Conservation (phyloP, 2,113 vertebrate genomes). For the Cyanoliseus patagonus region DNA sequence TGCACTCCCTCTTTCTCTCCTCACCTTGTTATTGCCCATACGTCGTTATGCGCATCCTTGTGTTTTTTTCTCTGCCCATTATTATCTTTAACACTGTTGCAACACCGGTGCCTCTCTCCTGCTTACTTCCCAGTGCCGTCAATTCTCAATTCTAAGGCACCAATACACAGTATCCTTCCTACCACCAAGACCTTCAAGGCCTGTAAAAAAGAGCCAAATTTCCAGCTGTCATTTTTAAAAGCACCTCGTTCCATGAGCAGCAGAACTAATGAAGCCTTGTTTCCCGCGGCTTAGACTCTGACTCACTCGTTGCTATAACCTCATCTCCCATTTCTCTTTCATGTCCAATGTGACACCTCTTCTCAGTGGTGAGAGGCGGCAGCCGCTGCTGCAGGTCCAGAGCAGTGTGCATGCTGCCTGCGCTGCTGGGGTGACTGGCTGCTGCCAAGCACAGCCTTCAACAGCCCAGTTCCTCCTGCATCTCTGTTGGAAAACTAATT, state of each 20-base stretch:
- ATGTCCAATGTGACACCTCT: not conserved
- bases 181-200: not conserved
- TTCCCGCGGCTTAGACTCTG: not conserved
- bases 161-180: not conserved
- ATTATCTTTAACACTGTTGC: not conserved
- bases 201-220: not conserved
- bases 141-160: not conserved
- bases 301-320: not conserved
- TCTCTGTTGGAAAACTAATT: not conserved
- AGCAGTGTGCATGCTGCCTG: not conserved
- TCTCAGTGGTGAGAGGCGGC: accelerated
- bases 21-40: not conserved
- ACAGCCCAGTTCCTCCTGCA: not conserved
- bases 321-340: not conserved
- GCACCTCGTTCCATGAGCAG: not conserved
- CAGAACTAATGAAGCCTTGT: not conserved
- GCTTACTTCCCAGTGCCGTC: not conserved
- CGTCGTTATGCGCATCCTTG: accelerated
- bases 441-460: not conserved
- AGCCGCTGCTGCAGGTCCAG: not conserved
- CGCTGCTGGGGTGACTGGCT: not conserved
- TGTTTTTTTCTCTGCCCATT: not conserved
- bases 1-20: not conserved
- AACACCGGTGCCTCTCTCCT: not conserved
- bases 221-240: slow-evolving; percentile 3